These are phyloP conservation scores for Tenthredo scrophulariae DNA, from an alignment of 2,888 invertebrate genomes.

Conservation along the genomic window DNA sequence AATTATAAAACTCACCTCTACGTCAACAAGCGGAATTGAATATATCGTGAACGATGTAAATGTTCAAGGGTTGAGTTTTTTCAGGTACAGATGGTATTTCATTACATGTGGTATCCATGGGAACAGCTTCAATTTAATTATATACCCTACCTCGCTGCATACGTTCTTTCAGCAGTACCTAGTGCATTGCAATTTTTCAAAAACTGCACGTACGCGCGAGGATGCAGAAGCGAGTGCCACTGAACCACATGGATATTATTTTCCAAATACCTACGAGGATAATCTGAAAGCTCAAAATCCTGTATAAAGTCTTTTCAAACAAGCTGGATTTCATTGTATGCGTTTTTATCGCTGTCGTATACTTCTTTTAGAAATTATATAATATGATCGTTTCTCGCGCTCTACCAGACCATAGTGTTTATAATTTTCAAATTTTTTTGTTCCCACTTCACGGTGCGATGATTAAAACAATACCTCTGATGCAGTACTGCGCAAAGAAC, in stretches of 20 bases:
- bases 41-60: conserved; percentile 5
- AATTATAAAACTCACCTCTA: not conserved
- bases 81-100: conserved; percentile 2
- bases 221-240: not conserved
- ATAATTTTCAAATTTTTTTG: not conserved
- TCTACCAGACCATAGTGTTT: not conserved
- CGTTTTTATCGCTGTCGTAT: not conserved
- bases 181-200: not conserved
- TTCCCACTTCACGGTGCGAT: not conserved
- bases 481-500: not conserved
- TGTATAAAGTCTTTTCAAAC: not conserved
- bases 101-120: conserved; percentile 21
- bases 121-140: conserved; percentile 38
- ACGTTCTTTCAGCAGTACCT: conserved; percentile 11
- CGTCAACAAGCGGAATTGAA: not conserved
- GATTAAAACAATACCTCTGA: not conserved
- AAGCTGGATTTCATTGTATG: not conserved
- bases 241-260: conserved; percentile 23
- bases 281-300: not conserved
- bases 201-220: not conserved
- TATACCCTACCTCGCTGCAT: not conserved
- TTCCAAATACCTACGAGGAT: not conserved
- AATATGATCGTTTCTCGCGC: not conserved
- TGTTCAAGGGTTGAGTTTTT: not conserved
- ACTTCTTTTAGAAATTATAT: not conserved